A percentile compares a stretch with the other conserved stretches of the same genome.
Evolutionary conservation across 2,113 vertebrate species (phyloP).

Genomic region (Alosa alosa): DNA sequence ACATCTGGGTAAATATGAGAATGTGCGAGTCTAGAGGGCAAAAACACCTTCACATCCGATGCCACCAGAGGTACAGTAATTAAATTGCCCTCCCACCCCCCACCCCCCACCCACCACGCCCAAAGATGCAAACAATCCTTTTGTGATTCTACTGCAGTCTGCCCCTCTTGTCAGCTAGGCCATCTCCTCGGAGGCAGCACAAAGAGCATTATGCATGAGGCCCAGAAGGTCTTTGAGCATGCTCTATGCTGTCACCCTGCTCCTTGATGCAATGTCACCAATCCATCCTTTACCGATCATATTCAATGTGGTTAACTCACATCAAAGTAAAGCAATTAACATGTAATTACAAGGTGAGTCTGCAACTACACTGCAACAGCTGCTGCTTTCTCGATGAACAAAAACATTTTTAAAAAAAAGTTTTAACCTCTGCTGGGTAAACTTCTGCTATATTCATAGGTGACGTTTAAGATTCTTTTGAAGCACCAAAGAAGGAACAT

Average conservation of each 20-base stretch:
- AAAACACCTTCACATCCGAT: slow-evolving; percentile 5
- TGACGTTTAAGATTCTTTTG: not conserved
- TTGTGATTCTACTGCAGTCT: slow-evolving; percentile 68
- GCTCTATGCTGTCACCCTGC: slow-evolving; percentile 62
- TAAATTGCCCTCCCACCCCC: slow-evolving; percentile 42
- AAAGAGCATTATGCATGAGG: slow-evolving; percentile 81
- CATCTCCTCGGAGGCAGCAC: slow-evolving; percentile 64
- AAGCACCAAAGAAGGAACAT: not conserved
- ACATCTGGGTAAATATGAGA: not conserved
- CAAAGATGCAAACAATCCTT: slow-evolving; percentile 50
- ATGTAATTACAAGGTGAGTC: slow-evolving; percentile 56
- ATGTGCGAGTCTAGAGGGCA: not conserved
- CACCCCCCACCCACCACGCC: not conserved
- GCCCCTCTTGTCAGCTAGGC: slow-evolving; percentile 61
- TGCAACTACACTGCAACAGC: not conserved
- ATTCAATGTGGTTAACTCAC: slow-evolving; percentile 48
- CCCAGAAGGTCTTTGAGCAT: slow-evolving; percentile 70
- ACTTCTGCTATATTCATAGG: not conserved
- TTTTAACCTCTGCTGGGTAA: not conserved
- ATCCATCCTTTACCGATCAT: slow-evolving; percentile 47
- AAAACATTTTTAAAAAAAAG: not conserved
- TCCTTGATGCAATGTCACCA: slow-evolving; percentile 54
- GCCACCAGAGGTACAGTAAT: slow-evolving; percentile 53
- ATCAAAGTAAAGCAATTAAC: slow-evolving; percentile 56
- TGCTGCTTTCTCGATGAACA: not conserved